A percentile compares a stretch with the other conserved stretches of the same genome.
Evolutionary conservation across 2,797 vertebrate species (phyloP).

Genomic region (Mormyrus proboscirostris): DNA sequence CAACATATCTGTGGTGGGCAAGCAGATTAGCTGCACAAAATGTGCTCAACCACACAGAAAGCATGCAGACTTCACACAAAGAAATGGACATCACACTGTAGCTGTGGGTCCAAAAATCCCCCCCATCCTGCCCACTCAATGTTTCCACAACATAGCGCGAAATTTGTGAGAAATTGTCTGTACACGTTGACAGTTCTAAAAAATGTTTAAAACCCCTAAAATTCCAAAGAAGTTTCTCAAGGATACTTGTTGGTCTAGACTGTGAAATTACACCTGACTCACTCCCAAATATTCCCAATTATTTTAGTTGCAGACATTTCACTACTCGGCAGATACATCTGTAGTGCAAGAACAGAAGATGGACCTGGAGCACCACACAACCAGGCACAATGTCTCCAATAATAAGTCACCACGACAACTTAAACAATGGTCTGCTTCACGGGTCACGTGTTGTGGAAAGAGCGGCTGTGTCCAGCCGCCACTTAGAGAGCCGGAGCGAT

Average conservation of each 20-base stretch:
- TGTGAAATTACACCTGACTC: constrained; percentile 10
- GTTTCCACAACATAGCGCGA: neutral
- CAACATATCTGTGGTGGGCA: neutral
- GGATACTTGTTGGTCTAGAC: neutral
- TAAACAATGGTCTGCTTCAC: neutral
- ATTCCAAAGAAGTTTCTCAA: constrained; percentile 15
- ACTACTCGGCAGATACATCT: neutral
- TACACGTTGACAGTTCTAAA: neutral
- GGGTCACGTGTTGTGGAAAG: constrained; percentile 10
- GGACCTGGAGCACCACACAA: neutral
- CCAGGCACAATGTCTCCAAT: neutral
- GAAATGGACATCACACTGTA: neutral
- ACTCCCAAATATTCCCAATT: neutral
- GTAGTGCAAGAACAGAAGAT: neutral
- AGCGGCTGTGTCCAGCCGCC: constrained; percentile 15
- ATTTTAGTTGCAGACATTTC: neutral
- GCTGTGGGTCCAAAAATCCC: neutral
- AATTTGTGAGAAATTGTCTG: neutral
- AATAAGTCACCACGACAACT: constrained; percentile 2
- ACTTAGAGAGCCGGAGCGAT: neutral
- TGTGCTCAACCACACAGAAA: neutral
- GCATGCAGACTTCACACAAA: neutral
- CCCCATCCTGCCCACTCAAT: neutral
- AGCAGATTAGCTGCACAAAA: neutral
- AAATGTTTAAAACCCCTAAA: neutral